A percentile compares a stretch with the other conserved stretches of the same genome.
phyloP scores from a whole-genome alignment of 2,888 invertebrate species.

The Myopa tessellatipennis region DNA sequence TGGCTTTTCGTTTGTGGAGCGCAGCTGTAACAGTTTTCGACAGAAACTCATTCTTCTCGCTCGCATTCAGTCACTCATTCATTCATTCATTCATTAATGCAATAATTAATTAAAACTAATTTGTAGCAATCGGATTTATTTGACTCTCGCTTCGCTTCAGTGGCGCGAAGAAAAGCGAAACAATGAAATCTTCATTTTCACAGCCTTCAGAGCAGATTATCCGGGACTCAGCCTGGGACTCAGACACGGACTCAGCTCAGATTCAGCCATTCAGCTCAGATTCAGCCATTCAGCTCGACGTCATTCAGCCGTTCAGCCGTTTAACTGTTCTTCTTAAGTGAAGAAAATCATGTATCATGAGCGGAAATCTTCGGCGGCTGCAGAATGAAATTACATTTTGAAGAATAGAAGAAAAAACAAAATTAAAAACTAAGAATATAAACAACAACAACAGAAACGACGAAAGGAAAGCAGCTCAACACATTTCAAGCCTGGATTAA shows the following conservation, averaged over 20 bases:
- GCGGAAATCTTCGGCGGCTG: background rate
- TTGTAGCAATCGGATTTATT: constrained; percentile 3
- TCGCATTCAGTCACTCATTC: background rate
- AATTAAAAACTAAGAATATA: background rate
- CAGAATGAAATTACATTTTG: background rate
- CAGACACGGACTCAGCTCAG: background rate
- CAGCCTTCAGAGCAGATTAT: background rate
- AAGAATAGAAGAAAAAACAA: background rate
- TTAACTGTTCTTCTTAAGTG: background rate
- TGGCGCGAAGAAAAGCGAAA: background rate
- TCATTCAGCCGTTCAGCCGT: background rate
- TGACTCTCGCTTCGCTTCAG: constrained; percentile 1
- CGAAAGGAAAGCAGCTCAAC: background rate
- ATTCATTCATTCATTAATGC: constrained; percentile 4
- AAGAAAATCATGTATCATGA: constrained; percentile 1
- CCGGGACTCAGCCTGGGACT: background rate
- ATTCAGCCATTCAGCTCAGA: background rate
- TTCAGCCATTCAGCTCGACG: background rate
- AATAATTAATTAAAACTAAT: constrained; percentile 1
- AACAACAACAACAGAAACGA: background rate
- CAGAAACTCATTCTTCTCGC: background rate
- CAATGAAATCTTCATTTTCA: background rate
- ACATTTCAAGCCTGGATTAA: constrained; percentile 1
- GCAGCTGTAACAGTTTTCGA: background rate
- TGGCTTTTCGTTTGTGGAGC: background rate